Evolutionary conservation across 2,797 vertebrate species (phyloP), one percentile per base, ranked within the genome.

Genomic region (Periophthalmus magnuspinnatus): DNA sequence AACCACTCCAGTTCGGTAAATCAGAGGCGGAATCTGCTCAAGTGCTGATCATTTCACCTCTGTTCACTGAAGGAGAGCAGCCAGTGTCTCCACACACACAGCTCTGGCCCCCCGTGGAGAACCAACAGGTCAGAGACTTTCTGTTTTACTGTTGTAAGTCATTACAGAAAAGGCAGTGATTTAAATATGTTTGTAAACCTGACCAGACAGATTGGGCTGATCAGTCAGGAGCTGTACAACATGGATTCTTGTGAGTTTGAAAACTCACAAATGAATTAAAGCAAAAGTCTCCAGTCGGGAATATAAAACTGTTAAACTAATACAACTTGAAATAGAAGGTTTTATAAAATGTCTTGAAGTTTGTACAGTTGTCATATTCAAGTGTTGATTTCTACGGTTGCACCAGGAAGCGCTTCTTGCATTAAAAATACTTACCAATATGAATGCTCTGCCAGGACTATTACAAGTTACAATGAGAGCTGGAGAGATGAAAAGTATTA

Each of bases 101-200:
- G 22, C 16, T 21, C 22, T 36, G 58, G 65, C 64, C 73, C n/a
- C 67, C 78, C 28, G 10, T 69, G 5, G 60, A 74, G 65, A 79
- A 52, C 32, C 76, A 71, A 38, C 79, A 89, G 86, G 88, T 89
- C 62, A 72, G 76, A 17, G 32, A 5, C 24, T 66, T 58, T 68
- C 14, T 66, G 11, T 6, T 17, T 28, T 16, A 56, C 55, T 1
- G 5, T 48, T 17, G 0, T 5, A 17, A 5, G 48, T 52, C 48
- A 45, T 45, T 45, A 45, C 41, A 45, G 41, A 45, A 45, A 1
- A 14, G 41, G 5, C 41, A 45, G 13, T 14, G 41, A 45, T 45
- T 45, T 41, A 45, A 45, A 45, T 41, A 41, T 45, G 11, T 45
- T 45, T 45, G 45, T 45, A 45, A 14, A n/a, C 11, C 41, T 45